Conservation (phyloP, 2,888 invertebrate genomes). For the Clunio marinus region DNA sequence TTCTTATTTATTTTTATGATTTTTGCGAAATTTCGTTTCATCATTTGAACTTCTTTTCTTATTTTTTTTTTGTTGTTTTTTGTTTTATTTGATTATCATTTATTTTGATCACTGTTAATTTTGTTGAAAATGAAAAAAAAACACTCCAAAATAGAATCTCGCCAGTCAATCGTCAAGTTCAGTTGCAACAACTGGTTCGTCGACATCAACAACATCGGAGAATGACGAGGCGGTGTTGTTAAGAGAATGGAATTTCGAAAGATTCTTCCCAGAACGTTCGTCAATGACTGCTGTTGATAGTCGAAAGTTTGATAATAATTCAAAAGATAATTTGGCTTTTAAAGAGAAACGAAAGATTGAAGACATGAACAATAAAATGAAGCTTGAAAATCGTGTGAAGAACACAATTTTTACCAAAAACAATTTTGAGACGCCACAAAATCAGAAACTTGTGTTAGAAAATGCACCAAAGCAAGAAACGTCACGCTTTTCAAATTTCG, state of each 20-base stretch:
- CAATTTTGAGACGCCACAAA: constrained; percentile 41
- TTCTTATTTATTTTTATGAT: too few relatives aligned
- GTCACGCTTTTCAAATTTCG: constrained; percentile 65
- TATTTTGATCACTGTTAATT: constrained; percentile 8
- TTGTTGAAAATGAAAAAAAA: constrained; percentile 5
- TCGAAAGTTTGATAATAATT: background rate
- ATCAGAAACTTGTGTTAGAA: constrained; percentile 40
- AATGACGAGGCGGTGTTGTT: constrained; percentile 74
- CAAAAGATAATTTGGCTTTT: constrained; percentile 43
- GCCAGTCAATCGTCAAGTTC: constrained; percentile 43
- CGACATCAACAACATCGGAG: constrained; percentile 51
- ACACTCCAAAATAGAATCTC: constrained; percentile 40
- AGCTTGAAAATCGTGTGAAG: constrained; percentile 42
- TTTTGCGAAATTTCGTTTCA: too few relatives aligned
- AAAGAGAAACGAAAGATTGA: constrained; percentile 40
- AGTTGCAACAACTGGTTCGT: constrained; percentile 41
- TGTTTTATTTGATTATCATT: constrained; percentile 18
- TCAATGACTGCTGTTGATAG: constrained; percentile 51
- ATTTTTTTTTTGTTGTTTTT: background rate
- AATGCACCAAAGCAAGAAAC: constrained; percentile 57
- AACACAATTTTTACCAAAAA: constrained; percentile 41
- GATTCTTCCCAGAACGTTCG: constrained; percentile 66
- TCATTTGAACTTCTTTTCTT: background rate
- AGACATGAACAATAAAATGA: constrained; percentile 42
- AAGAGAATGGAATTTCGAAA: constrained; percentile 83